Conservation (phyloP, 2,888 invertebrate species). For the Octodonta nipae region DNA sequence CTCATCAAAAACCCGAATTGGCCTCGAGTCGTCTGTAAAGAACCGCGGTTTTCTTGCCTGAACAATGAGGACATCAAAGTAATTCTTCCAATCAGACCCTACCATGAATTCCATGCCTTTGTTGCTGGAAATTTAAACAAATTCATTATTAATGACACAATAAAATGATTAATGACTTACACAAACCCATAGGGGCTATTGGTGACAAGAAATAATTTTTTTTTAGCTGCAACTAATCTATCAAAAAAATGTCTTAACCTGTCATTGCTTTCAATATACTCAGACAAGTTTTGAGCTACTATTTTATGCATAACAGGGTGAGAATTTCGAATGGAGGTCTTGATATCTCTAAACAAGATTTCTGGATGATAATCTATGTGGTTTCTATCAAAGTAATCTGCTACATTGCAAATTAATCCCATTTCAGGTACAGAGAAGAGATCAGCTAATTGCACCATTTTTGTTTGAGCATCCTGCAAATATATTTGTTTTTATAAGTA, state of each 20-base stretch:
- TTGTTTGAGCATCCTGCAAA: conserved; percentile 45
- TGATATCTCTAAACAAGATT: conserved; percentile 86
- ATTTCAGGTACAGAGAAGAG: conserved; percentile 94
- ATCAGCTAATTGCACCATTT: conserved; percentile 92
- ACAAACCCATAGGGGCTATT: conserved; percentile 92
- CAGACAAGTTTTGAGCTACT: conserved; percentile 67
- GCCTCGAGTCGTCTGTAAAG: conserved; percentile 83
- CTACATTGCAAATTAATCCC: conserved; percentile 82
- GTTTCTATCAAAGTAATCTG: conserved; percentile 80
- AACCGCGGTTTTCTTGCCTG: conserved; percentile 93
- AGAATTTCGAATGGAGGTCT: conserved; percentile 78
- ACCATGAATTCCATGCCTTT: conserved; percentile 82
- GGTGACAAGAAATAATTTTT: conserved; percentile 88
- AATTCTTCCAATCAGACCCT: conserved; percentile 76
- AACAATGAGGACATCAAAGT: conserved; percentile 88
- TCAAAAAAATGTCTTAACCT: conserved; percentile 63
- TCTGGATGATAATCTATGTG: conserved; percentile 90
- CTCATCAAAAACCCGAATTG: conserved; percentile 78
- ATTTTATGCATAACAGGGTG: conserved; percentile 82
- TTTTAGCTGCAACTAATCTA: conserved; percentile 57
- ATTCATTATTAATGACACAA: not conserved
- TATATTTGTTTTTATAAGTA: too few relatives aligned
- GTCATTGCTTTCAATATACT: conserved; percentile 66
- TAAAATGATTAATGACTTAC: conserved; percentile 17
- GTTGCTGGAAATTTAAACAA: conserved; percentile 46